Evolutionary conservation across 2,888 invertebrate genomes (phyloP).

Genomic region (Drosophila mimetica): DNA sequence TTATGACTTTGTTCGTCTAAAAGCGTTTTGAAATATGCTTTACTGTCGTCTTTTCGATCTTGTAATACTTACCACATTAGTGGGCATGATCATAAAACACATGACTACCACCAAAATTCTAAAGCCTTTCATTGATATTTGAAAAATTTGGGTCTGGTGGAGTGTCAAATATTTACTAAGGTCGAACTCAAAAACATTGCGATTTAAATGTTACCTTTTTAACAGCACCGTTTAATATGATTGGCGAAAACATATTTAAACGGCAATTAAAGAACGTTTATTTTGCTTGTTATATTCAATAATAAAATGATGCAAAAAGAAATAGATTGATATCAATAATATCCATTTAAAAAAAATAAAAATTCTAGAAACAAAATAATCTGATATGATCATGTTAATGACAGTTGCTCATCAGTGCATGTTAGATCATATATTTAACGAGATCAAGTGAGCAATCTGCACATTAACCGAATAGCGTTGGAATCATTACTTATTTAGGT

Average conservation of each 20-base stretch:
- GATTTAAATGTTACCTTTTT: background rate
- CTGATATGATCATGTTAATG: constrained; percentile 5
- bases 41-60: no score
- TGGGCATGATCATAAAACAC: background rate
- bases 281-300: background rate
- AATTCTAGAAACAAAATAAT: background rate
- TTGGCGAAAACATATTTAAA: constrained; percentile 10
- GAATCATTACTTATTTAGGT: background rate
- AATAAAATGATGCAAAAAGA: background rate
- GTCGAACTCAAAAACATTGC: background rate
- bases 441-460: background rate
- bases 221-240: constrained; percentile 2
- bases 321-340: background rate
- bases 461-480: background rate
- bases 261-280: constrained; percentile 1
- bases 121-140: constrained; percentile 6
- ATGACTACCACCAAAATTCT: background rate
- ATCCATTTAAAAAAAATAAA: background rate
- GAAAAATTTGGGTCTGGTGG: background rate
- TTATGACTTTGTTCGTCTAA: constrained; percentile 20
- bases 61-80: constrained; percentile 19
- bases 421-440: background rate
- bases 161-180: constrained; percentile 11
- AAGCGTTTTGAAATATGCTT: background rate
- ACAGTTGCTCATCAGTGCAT: constrained; percentile 1